Base-by-base conservation (phyloP, 2,888 invertebrate species). In the Leucania comma region DNA sequence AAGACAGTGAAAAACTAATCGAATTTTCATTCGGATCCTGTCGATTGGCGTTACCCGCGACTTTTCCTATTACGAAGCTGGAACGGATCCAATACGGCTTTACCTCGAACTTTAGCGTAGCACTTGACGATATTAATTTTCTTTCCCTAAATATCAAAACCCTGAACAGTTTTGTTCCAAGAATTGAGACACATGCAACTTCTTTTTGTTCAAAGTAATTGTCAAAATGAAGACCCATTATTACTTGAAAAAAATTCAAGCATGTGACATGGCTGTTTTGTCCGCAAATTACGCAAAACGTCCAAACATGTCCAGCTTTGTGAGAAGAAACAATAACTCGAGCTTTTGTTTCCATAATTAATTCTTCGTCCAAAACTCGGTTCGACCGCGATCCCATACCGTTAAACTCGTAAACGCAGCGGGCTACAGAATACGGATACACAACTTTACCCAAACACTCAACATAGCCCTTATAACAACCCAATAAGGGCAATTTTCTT, bases 281-380 rank as follows among this genome's bases (percentile, higher is more conserved):
- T 91, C 85, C 78, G 86, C 90, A 91, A 85, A 94, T 95, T 93
- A 96, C 95, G 95, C 96, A 95, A 96, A 94, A 92, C 86, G 94
- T 95, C 94, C 90, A 95, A 95, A 95, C 93, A 95, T 72, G 88
- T 88, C 89, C 87, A 80, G 84, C 84, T 88, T 93, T 90, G 90
- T 91, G 83, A 87, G 84, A 90, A 91, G 90, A 93, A 92, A 95
- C 94, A 94, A 95, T 93, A 93, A 92, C 91, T 85, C 82, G 83
- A 81, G 89, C 89, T 92, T 93, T 92, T 94, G 94, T 93, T 93
- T 93, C 91, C 92, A 93, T 94, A 94, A 95, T 95, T 95, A 95
- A 94, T 94, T 92, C 92, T 90, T 89, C 81, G 83, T 82, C 89
- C 89, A 84, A 89, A 92, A 92, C 89, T 90, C 90, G 88, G 89